These are phyloP conservation scores for Sphyrna mokarran DNA, from an alignment of 2,113 vertebrate species.

Conservation along the genomic window DNA sequence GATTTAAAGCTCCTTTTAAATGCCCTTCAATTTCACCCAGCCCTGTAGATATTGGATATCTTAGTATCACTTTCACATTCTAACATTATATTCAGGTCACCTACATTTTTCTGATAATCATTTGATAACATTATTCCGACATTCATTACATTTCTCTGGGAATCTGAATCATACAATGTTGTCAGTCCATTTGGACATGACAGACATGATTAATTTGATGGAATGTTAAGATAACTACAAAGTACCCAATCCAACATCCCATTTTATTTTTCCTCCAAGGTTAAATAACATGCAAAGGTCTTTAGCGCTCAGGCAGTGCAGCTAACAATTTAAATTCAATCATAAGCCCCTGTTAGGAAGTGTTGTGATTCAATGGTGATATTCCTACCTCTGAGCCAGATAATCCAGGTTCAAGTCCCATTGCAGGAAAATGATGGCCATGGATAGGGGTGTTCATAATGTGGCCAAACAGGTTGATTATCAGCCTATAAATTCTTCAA, in stretches of 20 bases:
- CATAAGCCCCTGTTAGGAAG: neutral
- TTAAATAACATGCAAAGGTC: neutral
- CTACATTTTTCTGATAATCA: neutral
- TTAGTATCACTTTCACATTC: constrained; percentile 6
- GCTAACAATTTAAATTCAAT: neutral
- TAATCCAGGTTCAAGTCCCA: no score
- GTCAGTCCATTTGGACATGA: neutral
- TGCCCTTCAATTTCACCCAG: neutral
- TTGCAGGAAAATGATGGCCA: no score
- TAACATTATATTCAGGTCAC: neutral
- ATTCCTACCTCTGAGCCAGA: no score
- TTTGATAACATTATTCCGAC: neutral
- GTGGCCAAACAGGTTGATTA: no score
- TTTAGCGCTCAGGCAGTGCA: neutral
- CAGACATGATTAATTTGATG: neutral
- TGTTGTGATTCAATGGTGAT: no score
- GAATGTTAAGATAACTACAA: neutral
- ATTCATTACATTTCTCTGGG: neutral
- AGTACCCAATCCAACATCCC: neutral
- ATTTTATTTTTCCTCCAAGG: neutral
- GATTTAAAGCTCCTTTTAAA: neutral
- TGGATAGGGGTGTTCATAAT: no score
- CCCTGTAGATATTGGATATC: neutral
- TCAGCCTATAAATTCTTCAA: no score
- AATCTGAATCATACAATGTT: neutral